phyloP scores from a whole-genome alignment of 2,888 invertebrate genomes.

The Agriopis aurantiaria region DNA sequence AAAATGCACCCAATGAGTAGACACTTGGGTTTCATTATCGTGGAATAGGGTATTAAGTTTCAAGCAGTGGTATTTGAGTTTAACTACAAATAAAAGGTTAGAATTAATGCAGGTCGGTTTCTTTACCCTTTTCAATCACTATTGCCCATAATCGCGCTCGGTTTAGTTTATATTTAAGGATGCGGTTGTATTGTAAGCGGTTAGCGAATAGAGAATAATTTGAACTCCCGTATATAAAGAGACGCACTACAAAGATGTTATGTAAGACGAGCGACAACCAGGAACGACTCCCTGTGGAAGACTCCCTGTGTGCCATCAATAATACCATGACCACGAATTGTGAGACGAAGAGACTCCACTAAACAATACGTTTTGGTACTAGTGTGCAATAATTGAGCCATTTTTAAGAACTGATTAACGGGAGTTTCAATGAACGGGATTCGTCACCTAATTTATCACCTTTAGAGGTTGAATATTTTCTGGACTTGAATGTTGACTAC shows the following conservation, averaged over 20 bases:
- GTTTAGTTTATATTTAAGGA: constrained; percentile 71
- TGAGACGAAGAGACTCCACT: too few species aligned
- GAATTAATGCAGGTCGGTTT: constrained; percentile 70
- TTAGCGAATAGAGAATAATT: constrained; percentile 26
- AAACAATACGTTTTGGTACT: too few species aligned
- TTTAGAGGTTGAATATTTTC: too few species aligned
- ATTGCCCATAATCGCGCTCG: constrained; percentile 82
- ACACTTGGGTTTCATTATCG: constrained; percentile 50
- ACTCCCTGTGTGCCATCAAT: too few species aligned
- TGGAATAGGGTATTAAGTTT: constrained; percentile 58
- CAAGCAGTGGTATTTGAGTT: constrained; percentile 59
- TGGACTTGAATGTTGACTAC: too few species aligned
- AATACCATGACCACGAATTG: too few species aligned
- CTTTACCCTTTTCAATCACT: constrained; percentile 83
- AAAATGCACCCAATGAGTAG: constrained; percentile 45
- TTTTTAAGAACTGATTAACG: too few species aligned
- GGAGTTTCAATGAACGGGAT: too few species aligned
- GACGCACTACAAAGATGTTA: background rate
- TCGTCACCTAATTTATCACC: too few species aligned
- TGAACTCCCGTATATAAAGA: background rate
- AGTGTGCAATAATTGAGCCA: too few species aligned
- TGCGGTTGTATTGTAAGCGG: constrained; percentile 45
- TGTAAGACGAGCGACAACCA: too few species aligned
- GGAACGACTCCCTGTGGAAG: too few species aligned
- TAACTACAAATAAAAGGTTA: constrained; percentile 66